Evolutionary conservation across 2,113 vertebrate species (phyloP).

Genomic region (Elachura formosa): DNA sequence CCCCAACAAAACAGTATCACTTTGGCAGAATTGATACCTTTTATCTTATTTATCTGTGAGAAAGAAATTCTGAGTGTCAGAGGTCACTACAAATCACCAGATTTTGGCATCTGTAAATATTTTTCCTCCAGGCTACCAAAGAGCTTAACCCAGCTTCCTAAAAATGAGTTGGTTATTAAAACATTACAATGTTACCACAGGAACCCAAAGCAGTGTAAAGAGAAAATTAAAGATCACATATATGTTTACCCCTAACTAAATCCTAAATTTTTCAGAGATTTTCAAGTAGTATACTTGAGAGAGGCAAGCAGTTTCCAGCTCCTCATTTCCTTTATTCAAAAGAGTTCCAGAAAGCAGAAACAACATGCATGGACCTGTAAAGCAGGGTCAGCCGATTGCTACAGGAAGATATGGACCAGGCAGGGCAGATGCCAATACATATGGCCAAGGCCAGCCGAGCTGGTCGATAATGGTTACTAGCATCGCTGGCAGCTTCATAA

Average conservation of each 20-base stretch:
- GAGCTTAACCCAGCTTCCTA: rapidly evolving
- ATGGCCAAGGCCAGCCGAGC: neutral
- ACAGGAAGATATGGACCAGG: neutral
- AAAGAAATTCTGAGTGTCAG: neutral
- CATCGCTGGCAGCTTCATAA: rapidly evolving
- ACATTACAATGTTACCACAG: neutral
- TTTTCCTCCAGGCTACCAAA: neutral
- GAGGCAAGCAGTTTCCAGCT: neutral
- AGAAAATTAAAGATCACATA: neutral
- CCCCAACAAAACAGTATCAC: rapidly evolving
- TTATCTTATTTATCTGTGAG: neutral
- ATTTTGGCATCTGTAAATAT: neutral
- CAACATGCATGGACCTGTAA: rapidly evolving
- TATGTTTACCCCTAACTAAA: neutral
- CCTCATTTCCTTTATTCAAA: neutral
- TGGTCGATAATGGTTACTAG: neutral
- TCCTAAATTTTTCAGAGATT: neutral
- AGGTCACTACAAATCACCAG: neutral
- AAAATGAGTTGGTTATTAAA: neutral
- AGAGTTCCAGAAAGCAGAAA: neutral
- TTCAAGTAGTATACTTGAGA: neutral
- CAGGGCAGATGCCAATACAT: rapidly evolving
- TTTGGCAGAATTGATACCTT: neutral
- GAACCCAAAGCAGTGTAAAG: neutral
- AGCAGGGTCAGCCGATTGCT: neutral